Base-by-base conservation (phyloP, 2,113 vertebrate genomes). In the Solea senegalensis region DNA sequence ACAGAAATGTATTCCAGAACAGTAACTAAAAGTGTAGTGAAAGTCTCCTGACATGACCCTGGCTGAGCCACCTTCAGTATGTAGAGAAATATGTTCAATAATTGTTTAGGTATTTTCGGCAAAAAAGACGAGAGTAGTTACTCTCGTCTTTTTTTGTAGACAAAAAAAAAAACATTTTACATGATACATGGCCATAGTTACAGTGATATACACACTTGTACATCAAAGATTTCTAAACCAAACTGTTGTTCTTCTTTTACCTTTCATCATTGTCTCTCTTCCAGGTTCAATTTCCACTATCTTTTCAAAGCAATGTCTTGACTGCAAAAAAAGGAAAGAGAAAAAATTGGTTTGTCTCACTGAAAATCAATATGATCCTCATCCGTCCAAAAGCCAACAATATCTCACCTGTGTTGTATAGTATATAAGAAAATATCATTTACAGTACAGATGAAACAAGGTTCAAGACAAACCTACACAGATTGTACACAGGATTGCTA, bases 241-340 rank as follows among this genome's bases (percentile, higher is more conserved):
- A n/a, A n/a, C 3, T 34, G 34, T 2, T 43, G 58, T 14, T 46
- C 62, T 5, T 49, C 34, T 41, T 55, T 65, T 91, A 95, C 94
- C 92, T 93, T 91, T 91, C 2, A 89, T 82, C 68, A 93, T 80
- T 12, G 82, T 86, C 52, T 87, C 75, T 48, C 9, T 89, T 43
- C 57, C 78, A 51, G 91, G 88, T 43, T 93, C 90, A 56, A 93
- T 90, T 60, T 91, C 83, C 62, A 78, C 9, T 65, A 94, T 88
- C 72, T 90, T 93, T 78, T 87, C 78, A 87, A 92, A 95, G 75
- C 91, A 92, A 9, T 58, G 75, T 74, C 89, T 92, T 13, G 92
- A 86, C 94, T 95, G 64, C 65, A 72, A 77, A 62, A 21, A n/a
- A 21, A 21, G 1, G 21, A 21, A 21, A 71, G 64, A 85, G 16